Conservation (phyloP, 2,797 vertebrate species). For the Melanogrammus aeglefinus region DNA sequence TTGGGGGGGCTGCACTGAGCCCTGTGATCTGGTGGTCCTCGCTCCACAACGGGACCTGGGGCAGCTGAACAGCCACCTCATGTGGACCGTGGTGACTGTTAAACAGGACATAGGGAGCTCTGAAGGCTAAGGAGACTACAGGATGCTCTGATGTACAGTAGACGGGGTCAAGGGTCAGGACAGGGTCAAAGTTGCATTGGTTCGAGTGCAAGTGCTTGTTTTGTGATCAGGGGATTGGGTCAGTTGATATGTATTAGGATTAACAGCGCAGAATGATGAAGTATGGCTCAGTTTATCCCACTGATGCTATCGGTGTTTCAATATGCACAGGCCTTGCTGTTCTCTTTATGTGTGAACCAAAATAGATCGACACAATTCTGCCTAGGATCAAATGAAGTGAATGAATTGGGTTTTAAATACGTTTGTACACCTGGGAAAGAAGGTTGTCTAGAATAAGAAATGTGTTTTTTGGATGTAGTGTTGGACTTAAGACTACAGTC, state of each 20-base stretch:
- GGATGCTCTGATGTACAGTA: background rate
- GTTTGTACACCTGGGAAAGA: background rate
- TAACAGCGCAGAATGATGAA: background rate
- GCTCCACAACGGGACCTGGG: conserved; percentile 31
- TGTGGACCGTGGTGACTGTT: conserved; percentile 2
- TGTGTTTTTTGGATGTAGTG: background rate
- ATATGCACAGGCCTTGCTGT: background rate
- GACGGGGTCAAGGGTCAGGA: no score
- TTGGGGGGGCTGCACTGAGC: conserved; percentile 28
- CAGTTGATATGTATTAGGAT: background rate
- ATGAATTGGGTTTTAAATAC: background rate
- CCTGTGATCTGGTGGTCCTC: conserved; percentile 30
- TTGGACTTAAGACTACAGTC: background rate
- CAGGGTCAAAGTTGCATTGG: background rate
- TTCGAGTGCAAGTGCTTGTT: background rate
- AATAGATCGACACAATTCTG: background rate
- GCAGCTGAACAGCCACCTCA: conserved; percentile 33
- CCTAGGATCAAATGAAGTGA: background rate
- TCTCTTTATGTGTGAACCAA: background rate
- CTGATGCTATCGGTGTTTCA: background rate
- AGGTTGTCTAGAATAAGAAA: background rate
- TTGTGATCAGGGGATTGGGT: background rate
- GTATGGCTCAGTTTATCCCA: background rate
- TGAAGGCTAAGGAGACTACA: background rate
- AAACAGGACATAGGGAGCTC: background rate